Conservation (phyloP, 2,113 vertebrate species). For the Deroptyus accipitrinus region DNA sequence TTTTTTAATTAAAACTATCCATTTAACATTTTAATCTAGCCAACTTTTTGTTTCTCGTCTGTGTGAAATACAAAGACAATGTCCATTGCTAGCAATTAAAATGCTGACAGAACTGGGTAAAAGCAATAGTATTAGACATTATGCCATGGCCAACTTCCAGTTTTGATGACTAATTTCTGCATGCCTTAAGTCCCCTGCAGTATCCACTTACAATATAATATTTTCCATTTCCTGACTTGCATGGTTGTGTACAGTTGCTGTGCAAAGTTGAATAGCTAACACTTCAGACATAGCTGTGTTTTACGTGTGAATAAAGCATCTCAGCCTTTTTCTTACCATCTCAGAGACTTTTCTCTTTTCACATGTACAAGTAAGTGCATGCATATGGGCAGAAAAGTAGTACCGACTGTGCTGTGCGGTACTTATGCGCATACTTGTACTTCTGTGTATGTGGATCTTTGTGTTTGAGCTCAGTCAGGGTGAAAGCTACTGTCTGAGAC, state of each 20-base stretch:
- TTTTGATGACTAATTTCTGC: constrained; percentile 60
- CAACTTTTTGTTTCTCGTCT: neutral
- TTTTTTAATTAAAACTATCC: neutral
- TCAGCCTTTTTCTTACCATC: neutral
- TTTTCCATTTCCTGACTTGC: constrained; percentile 66
- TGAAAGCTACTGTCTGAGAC: neutral
- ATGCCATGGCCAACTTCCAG: constrained; percentile 36
- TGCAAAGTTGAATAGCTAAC: constrained; percentile 28
- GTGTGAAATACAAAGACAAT: neutral
- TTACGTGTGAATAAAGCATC: constrained; percentile 13
- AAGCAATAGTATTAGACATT: neutral
- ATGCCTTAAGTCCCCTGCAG: constrained; percentile 59
- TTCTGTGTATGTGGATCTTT: neutral
- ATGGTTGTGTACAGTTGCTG: constrained; percentile 23
- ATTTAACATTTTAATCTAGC: neutral
- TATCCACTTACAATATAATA: constrained; percentile 63
- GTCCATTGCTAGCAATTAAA: constrained; percentile 40
- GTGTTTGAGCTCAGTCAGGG: neutral
- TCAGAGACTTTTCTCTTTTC: neutral
- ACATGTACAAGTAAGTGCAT: neutral
- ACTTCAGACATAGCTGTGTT: neutral
- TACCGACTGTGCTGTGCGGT: neutral
- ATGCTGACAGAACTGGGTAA: neutral
- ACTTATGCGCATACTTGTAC: neutral
- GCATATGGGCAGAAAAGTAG: neutral